These are phyloP conservation scores for Hydrolagus colliei DNA, from an alignment of 2,797 vertebrate species.

Conservation along the genomic window DNA sequence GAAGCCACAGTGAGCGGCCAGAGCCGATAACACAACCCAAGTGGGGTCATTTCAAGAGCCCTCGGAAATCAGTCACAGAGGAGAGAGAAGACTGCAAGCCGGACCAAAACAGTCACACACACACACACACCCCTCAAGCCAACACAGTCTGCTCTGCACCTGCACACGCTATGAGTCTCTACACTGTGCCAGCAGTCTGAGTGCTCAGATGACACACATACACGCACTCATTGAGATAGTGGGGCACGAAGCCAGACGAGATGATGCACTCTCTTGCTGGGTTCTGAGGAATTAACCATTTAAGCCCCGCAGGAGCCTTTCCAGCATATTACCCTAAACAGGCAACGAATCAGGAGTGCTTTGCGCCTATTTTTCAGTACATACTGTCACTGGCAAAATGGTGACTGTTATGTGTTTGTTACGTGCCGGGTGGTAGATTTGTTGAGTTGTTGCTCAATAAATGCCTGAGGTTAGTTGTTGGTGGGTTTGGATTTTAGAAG, in stretches of 20 bases:
- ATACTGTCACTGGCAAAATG: too few species aligned
- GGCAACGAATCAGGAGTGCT: not conserved
- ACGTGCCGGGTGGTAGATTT: not conserved
- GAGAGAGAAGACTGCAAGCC: not conserved
- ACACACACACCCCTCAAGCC: constrained; percentile 7
- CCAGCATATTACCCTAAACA: not conserved
- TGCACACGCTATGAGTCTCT: not conserved
- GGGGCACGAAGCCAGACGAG: not conserved
- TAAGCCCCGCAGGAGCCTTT: not conserved
- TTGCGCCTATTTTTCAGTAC: too few species aligned
- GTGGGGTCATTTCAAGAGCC: constrained; percentile 7
- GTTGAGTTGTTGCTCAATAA: too few species aligned
- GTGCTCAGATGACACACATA: not conserved
- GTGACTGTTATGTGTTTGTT: not conserved
- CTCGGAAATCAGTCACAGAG: constrained; percentile 1
- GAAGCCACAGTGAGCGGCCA: not conserved
- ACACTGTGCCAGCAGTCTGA: not conserved
- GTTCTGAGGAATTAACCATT: not conserved
- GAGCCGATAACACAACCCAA: not conserved
- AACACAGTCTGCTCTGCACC: not conserved
- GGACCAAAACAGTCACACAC: not conserved
- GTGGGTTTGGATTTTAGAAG: too few species aligned
- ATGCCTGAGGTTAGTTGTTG: too few species aligned
- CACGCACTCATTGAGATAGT: not conserved
- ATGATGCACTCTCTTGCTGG: not conserved